phyloP scores from a whole-genome alignment of 2,113 vertebrate species.

The Ardeotis arabs region DNA sequence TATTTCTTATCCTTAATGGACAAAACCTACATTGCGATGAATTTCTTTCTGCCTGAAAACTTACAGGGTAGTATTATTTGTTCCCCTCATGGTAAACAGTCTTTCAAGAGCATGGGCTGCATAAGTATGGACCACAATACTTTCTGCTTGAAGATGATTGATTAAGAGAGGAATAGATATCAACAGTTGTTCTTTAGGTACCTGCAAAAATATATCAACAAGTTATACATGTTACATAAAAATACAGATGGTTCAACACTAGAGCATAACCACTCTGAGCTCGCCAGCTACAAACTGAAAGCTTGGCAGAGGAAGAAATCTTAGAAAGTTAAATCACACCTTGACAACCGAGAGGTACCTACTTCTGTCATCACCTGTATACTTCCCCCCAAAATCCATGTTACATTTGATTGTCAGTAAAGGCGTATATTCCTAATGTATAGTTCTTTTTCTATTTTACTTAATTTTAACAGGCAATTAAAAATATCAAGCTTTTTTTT shows the following conservation, averaged over 20 bases:
- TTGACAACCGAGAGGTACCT: neutral
- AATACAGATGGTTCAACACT: neutral
- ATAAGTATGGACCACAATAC: slow-evolving; percentile 94
- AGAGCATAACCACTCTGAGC: neutral
- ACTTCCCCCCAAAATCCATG: neutral
- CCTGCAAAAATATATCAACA: slow-evolving; percentile 74
- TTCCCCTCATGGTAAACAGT: slow-evolving; percentile 94
- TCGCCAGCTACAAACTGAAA: neutral
- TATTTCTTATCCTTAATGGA: neutral
- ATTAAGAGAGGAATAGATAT: slow-evolving; percentile 91
- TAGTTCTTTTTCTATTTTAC: neutral
- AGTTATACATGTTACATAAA: neutral
- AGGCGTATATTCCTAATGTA: neutral
- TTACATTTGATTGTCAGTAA: neutral
- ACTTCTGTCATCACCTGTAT: rapidly evolving
- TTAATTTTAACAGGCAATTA: neutral
- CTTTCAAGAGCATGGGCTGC: slow-evolving; percentile 95
- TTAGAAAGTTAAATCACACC: neutral
- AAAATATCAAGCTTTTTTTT: neutral
- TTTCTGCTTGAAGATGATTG: slow-evolving; percentile 91
- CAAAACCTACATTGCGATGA: neutral
- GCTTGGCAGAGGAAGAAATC: neutral
- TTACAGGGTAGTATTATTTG: slow-evolving; percentile 90
- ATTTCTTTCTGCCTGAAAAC: slow-evolving; percentile 37
- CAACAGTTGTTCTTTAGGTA: slow-evolving; percentile 95